Evolutionary conservation across 2,888 invertebrate genomes (phyloP), one percentile per base, ranked within the genome.

Genomic region (Epinotia brunnichana): DNA sequence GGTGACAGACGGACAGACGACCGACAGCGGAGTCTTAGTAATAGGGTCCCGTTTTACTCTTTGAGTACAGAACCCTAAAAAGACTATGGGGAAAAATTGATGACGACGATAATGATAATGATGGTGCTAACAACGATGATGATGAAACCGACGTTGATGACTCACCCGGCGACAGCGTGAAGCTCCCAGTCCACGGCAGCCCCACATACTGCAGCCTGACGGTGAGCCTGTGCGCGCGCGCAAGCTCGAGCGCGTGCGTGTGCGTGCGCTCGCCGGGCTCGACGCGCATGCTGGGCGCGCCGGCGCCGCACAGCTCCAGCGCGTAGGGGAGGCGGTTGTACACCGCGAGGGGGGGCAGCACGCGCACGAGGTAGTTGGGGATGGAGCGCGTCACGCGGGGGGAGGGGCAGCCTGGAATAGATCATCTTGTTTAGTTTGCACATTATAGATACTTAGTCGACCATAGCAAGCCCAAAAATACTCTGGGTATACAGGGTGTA

Each of bases 241-340:
- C 90, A 71, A 96, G 92, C 82, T 95, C 94, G 67, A 97, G 87
- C 21, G 95, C 95, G 85, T 97, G 96, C 15, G 96, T 91, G 76
- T 95, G 95, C 35, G 95, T 94, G 74, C 94, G 94, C 79, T 96
- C 96, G 1, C 97, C 96, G 0, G 96, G 95, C 83, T 96, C 96
- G 11, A 96, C 92, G 75, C 95, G 94, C 76, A 94, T 91, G 74
- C 90, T 82, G 80, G 73, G 11, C 17, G 35, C 69, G 19, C 68
- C 70, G 53, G 76, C 67, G 56, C 76, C 64, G 3, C 74, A 56
- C 39, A 79, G 90, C 81, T 95, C 95, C 41, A 96, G 85, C 0
- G 96, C 95, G 85, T 96, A 96, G 0, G 97, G 97, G 54, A 97
- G 90, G 39, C 95, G 95, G 86, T 97, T 97, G 90, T 96, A 95